Base-by-base conservation (phyloP, 2,888 invertebrate species). In the Xanthorhoe designata region DNA sequence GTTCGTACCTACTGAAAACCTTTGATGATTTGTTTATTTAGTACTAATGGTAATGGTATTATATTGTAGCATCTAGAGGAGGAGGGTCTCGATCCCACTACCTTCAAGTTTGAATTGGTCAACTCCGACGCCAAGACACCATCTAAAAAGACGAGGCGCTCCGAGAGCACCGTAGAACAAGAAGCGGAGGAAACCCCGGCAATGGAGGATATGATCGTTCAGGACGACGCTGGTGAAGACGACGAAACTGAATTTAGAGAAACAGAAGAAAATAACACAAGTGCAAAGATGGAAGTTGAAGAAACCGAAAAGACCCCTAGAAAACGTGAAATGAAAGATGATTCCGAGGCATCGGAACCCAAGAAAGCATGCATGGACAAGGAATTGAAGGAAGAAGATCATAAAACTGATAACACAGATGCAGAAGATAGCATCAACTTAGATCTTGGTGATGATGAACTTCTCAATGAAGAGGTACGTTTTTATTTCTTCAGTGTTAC, bases 401-500 rank as follows among this genome's bases (percentile, higher is more conserved):
- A 80, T 53, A 91, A 92, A 75, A 79, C 85, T 52, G 94, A 94
- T 76, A 95, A 95, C 66, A 94, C 94, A 72, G 96, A 96, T 82
- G 96, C 96, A 73, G 97, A 97, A 79, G 97, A 97, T 88, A 96
- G 97, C 45, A 96, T 97, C 66, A 96, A 97, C 84, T 91, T 97
- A 75, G 96, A 96, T 66, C 95, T 97, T 84, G 97, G 96, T 49
- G 97, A 97, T 88, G 97, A 97, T 86, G 97, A 97, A 90, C 93
- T 97, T 68, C 94, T 97, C 66, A 96, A 96, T 85, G 96, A 96
- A 87, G 96, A 97, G 95, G 97, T 96, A 94, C 81, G 87, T 89
- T 92, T 88, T 78, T 92, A 92, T 92, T 83, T 92, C 87, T 92
- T 92, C 89, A 88, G 82, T 73, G 87, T 92, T 71, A 87, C 89